These are phyloP conservation scores for Drosophila miranda DNA, from an alignment of 1,140 invertebrate species.

Conservation along the genomic window DNA sequence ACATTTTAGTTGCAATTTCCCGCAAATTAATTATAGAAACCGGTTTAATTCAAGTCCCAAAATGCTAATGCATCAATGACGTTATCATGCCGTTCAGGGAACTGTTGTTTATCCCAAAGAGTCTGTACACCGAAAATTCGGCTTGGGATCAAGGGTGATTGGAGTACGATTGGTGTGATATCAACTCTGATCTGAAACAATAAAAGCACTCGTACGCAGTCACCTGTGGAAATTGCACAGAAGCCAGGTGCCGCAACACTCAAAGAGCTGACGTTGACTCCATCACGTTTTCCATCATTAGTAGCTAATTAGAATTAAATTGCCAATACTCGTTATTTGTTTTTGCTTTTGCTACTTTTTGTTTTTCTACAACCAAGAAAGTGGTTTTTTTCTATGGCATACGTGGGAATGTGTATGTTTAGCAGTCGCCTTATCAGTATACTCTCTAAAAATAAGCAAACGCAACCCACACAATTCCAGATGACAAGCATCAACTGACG, in stretches of 20 bases:
- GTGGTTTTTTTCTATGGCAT: too few species aligned
- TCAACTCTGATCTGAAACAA: too few species aligned
- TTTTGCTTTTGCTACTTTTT: slow-evolving; percentile 11
- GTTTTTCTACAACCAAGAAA: slow-evolving; percentile 7
- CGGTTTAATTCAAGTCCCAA: slow-evolving; percentile 34
- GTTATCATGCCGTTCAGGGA: neutral
- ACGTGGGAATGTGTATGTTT: slow-evolving; percentile 13
- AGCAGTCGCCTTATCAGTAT: slow-evolving; percentile 13
- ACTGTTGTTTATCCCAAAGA: too few species aligned
- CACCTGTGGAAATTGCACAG: slow-evolving; percentile 47
- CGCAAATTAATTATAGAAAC: slow-evolving; percentile 26
- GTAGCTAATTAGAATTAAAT: slow-evolving; percentile 62
- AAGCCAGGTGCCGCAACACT: slow-evolving; percentile 16
- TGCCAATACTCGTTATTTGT: slow-evolving; percentile 23
- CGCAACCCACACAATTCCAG: neutral
- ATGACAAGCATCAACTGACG: neutral
- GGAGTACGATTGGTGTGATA: slow-evolving; percentile 25
- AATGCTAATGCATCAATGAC: neutral
- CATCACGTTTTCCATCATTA: slow-evolving; percentile 61
- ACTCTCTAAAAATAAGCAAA: too few species aligned
- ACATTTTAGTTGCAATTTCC: slow-evolving; percentile 31
- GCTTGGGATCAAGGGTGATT: slow-evolving; percentile 23
- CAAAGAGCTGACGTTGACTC: slow-evolving; percentile 40
- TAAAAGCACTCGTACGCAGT: too few species aligned
- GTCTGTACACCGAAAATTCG: slow-evolving; percentile 8